Base-by-base conservation (phyloP, 2,797 vertebrate species). In the Acrossocheilus fasciatus region DNA sequence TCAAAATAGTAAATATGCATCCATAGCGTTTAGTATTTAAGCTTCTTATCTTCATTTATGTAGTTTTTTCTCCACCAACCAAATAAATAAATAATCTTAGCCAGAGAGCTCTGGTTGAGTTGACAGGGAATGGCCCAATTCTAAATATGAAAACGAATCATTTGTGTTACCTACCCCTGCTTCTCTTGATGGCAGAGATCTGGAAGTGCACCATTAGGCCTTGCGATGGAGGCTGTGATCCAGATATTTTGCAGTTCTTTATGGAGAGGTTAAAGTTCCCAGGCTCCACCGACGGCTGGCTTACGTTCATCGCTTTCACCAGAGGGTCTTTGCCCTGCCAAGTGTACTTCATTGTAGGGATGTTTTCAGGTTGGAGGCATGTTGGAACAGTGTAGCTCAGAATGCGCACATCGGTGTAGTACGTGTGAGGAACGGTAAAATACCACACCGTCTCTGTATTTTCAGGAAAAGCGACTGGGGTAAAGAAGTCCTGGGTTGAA, bases 381-480 rank as follows among this genome's bases (percentile, higher is more conserved):
- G 50, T 93, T 1, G 98, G 97, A 84, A 93, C 84, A 0, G 90
- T 95, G 90, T 96, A 91, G 34, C 92, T 91, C 57, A 94, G 91
- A 88, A 98, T 94, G 75, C 91, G 86, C 43, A 98, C 88, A 0
- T 89, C 91, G 0, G 95, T 90, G 84, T 93, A 91, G 91, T 97
- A 92, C 57, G 87, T 93, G 0, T 88, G 43, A 0, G 97, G 96
- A 7, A 98, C 50, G 1, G 92, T 64, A 8, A 98, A 97, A 87
- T 95, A 91, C 97, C 97, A 98, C 0, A 96, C 95, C 94, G 98
- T 97, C 59, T 93, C 91, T 30, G 96, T 96, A 0, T 96, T 96
- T 69, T 97, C 95, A 0, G 97, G 97, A 83, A 98, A 97, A 82
- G 96, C 96, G 0, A 98, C 96, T 23, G 97, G 96, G 0, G 97